Evolutionary conservation across 1,140 invertebrate species (phyloP), one percentile per base, ranked within the genome.

Genomic region (Homalodisca vitripennis): DNA sequence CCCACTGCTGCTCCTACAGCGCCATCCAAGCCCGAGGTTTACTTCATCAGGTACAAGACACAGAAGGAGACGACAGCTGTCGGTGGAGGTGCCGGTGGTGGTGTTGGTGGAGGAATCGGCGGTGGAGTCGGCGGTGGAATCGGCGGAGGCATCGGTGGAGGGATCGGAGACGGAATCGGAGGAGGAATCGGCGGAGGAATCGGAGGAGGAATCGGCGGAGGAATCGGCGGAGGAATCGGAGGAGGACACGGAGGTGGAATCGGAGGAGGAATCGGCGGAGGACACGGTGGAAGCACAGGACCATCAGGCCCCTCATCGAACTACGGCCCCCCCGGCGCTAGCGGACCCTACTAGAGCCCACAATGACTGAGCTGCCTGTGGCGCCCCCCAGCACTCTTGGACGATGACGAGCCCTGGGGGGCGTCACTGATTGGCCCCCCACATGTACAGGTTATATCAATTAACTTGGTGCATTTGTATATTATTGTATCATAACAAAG

Each of bases 1-100:
- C 89, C 90, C 14, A 88, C 89, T 12, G 82, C 87, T 29, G 84
- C 88, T 0, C 91, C 91, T 3, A 92, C 90, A 48, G 88, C 90
- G 74, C 90, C 90, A 51, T 88, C 87, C 79, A 93, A 93, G 85
- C 91, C 91, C 31, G 91, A 93, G 82, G 91, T 93, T 53, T 92
- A 91, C 86, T 92, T 92, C 84, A 92, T 92, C 86, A 89, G 90
- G 70, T 92, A 92, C 87, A 90, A 91, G 84, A 89, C 89, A 63
- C 88, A 90, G 82, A 87, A 86, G 79, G 84, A 86, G 68, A 80
- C 78, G 20, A 60, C 60, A 26, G 73, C 73, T 22, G 64, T 60
- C 30, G 73, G 73, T 20, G 74, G 73, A 31, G 75, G 73, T 71
- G 68, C 74, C 17, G 79, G 79, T 71, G 80, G 79, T 41, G 79